phyloP scores from a whole-genome alignment of 2,888 invertebrate genomes.

The Odontocolon sp. region DNA sequence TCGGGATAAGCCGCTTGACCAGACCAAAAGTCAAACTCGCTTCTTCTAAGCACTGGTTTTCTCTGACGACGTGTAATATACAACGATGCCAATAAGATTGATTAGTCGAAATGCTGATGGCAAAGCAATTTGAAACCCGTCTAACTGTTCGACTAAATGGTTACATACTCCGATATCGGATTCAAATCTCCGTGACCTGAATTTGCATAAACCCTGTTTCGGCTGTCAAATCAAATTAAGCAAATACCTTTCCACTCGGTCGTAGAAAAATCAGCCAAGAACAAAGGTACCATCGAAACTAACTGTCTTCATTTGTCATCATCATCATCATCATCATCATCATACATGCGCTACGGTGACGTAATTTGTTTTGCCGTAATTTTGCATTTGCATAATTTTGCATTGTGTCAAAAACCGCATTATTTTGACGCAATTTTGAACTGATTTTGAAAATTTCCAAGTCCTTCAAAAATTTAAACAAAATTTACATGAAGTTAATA shows the following conservation, averaged over 20 bases:
- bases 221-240: conserved; percentile 1
- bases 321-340: too few species aligned
- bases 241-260: neutral
- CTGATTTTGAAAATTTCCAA: too few species aligned
- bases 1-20: neutral
- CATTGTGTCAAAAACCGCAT: too few species aligned
- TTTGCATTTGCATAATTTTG: too few species aligned
- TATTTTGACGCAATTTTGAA: too few species aligned
- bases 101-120: neutral
- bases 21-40: neutral
- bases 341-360: too few species aligned
- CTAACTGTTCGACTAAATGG: neutral
- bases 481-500: too few species aligned
- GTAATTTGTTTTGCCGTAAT: too few species aligned
- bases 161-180: neutral
- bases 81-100: conserved; percentile 5
- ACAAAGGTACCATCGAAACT: too few species aligned
- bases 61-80: neutral
- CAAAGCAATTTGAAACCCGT: neutral
- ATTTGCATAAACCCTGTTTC: neutral
- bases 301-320: too few species aligned
- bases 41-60: neutral
- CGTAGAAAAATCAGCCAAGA: neutral
- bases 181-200: neutral
- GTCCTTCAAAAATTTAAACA: too few species aligned